A percentile compares a stretch with the other conserved stretches of the same genome.
These are phyloP conservation scores for Micropoecilia bifurca DNA, from an alignment of 2,797 vertebrate genomes.

Conservation along the genomic window DNA sequence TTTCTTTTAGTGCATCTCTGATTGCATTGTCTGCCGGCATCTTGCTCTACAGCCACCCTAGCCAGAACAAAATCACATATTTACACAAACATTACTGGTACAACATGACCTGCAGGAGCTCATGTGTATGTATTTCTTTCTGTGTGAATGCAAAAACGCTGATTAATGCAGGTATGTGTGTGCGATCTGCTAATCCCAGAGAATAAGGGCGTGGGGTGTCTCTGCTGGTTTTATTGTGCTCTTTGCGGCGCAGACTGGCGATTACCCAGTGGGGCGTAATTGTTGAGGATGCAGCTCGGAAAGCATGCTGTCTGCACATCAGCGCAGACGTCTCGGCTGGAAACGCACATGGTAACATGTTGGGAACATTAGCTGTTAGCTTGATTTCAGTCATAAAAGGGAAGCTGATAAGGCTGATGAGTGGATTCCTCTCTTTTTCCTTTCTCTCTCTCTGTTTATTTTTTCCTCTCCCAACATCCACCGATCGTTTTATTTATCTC, in stretches of 20 bases:
- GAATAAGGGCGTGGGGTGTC: slow-evolving; percentile 41
- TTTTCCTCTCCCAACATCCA: not conserved
- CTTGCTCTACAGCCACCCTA: not conserved
- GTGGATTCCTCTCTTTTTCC: not conserved
- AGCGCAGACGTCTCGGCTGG: slow-evolving; percentile 45
- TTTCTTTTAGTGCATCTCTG: slow-evolving; percentile 24
- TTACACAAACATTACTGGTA: slow-evolving; percentile 9
- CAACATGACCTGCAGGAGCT: slow-evolving; percentile 40
- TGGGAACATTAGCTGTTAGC: slow-evolving; percentile 8
- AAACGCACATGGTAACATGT: slow-evolving; percentile 32
- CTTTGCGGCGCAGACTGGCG: slow-evolving; percentile 60
- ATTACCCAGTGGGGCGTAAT: slow-evolving; percentile 66
- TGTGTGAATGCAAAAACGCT: slow-evolving; percentile 11
- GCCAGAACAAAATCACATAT: not conserved
- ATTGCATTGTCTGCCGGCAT: slow-evolving; percentile 14
- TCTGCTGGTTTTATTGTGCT: slow-evolving; percentile 59
- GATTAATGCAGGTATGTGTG: slow-evolving; percentile 16
- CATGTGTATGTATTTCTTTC: slow-evolving; percentile 25
- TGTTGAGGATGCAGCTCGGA: slow-evolving; percentile 64
- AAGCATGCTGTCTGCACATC: slow-evolving; percentile 63
- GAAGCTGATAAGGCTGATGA: slow-evolving; percentile 3
- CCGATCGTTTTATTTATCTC: slow-evolving; percentile 9
- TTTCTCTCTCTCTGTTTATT: not conserved
- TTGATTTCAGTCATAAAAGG: slow-evolving; percentile 6
- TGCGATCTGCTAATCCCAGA: slow-evolving; percentile 18